A percentile compares a stretch with the other conserved stretches of the same genome.
These are phyloP conservation scores for Phoxinus dragarum DNA, from an alignment of 2,797 vertebrate species.

Conservation along the genomic window DNA sequence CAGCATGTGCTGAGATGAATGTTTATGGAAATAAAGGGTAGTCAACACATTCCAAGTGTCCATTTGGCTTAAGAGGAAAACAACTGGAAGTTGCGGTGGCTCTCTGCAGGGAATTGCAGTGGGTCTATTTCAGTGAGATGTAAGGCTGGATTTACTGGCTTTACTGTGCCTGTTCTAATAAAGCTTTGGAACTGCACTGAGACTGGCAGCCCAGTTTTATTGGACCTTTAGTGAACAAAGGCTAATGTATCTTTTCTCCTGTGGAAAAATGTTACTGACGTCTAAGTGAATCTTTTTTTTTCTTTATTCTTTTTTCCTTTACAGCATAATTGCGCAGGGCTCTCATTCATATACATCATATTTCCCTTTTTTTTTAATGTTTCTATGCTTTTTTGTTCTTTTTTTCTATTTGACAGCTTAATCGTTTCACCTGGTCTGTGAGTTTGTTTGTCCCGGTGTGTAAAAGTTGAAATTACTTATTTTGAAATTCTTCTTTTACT, in stretches of 20 bases:
- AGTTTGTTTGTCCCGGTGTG: too few relatives aligned
- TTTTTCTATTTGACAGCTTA: background rate
- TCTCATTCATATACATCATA: background rate
- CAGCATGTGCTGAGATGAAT: constrained; percentile 13
- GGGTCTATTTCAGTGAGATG: constrained; percentile 16
- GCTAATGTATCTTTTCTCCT: constrained; percentile 7
- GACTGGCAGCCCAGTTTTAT: constrained; percentile 31
- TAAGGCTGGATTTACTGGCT: constrained; percentile 21
- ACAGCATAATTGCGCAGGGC: background rate
- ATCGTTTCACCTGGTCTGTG: too few relatives aligned
- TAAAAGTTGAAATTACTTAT: too few relatives aligned
- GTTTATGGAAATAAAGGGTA: constrained; percentile 42
- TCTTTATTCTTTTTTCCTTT: background rate
- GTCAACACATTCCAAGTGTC: constrained; percentile 33
- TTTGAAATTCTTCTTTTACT: too few relatives aligned
- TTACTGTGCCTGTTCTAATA: constrained; percentile 32
- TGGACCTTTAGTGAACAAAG: constrained; percentile 29
- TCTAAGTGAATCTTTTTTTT: background rate
- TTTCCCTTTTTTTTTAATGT: background rate
- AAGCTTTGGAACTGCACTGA: constrained; percentile 27
- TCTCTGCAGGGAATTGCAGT: constrained; percentile 15
- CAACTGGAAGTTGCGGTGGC: background rate
- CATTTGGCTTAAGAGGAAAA: constrained; percentile 41
- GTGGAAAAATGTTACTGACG: background rate
- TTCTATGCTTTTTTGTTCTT: background rate